phyloP scores from a whole-genome alignment of 2,888 invertebrate species.

The Hypercompe scribonia region DNA sequence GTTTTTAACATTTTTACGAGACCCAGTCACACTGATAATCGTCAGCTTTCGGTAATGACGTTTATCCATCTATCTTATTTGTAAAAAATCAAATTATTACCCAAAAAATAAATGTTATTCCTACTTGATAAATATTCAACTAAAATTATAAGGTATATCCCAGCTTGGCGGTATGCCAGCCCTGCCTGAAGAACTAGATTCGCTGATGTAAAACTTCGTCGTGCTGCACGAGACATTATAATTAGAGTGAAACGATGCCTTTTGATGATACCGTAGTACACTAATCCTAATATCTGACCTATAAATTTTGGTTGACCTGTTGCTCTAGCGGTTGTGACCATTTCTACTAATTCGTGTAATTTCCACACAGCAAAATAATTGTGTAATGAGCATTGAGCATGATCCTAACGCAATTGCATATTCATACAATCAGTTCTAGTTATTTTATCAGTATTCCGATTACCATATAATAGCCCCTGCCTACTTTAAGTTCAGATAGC shows the following conservation, averaged over 20 bases:
- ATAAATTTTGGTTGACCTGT: no score
- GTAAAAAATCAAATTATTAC: neutral
- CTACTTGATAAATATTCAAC: neutral
- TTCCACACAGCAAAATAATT: no score
- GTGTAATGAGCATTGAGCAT: no score
- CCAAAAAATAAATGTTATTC: neutral
- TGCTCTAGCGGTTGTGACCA: no score
- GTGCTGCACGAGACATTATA: constrained; percentile 44
- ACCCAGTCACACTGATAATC: neutral
- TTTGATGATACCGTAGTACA: constrained; percentile 10
- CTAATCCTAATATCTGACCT: neutral
- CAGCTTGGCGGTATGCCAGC: constrained; percentile 19
- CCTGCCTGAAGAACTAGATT: constrained; percentile 21
- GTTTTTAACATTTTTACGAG: neutral
- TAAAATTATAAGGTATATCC: neutral
- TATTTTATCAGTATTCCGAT: no score
- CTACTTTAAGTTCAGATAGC: no score
- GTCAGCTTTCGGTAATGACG: neutral
- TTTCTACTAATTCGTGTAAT: no score
- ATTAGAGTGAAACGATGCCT: constrained; percentile 22
- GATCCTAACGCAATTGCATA: no score
- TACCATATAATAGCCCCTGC: no score
- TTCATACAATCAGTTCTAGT: no score
- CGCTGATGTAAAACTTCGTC: constrained; percentile 52
- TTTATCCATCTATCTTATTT: neutral